A percentile compares a stretch with the other conserved stretches of the same genome.
Conservation (phyloP, 2,797 vertebrate genomes). For the Phrynocephalus guinanensis region DNA sequence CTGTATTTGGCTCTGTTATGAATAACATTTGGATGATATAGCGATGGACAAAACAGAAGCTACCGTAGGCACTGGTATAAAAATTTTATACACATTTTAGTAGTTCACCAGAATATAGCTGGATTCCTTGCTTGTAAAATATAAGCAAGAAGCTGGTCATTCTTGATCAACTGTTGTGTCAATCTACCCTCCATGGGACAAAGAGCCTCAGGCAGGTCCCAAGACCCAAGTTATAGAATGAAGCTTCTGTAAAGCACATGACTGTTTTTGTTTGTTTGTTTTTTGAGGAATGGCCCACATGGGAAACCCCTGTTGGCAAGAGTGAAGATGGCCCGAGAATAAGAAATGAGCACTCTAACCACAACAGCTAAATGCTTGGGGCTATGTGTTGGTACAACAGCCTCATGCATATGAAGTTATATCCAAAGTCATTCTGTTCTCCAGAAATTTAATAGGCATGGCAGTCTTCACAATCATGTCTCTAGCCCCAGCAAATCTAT, state of each 20-base stretch:
- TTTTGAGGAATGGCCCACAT: slow-evolving; percentile 20
- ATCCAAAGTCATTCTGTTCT: neutral
- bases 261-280: slow-evolving; percentile 28
- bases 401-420: slow-evolving; percentile 1
- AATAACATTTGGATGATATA: neutral
- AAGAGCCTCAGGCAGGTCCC: slow-evolving; percentile 5
- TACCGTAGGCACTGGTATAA: neutral
- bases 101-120: neutral
- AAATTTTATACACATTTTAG: neutral
- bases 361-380: slow-evolving; percentile 15
- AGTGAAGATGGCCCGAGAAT: slow-evolving; percentile 13
- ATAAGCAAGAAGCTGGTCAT: slow-evolving; percentile 14
- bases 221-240: slow-evolving; percentile 22
- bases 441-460: neutral
- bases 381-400: slow-evolving; percentile 3
- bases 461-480: neutral
- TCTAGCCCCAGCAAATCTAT: neutral
- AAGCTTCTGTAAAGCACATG: slow-evolving; percentile 26
- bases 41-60: neutral
- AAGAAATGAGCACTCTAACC: neutral
- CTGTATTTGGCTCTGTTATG: neutral
- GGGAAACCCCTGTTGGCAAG: neutral
- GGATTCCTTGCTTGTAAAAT: slow-evolving; percentile 16
- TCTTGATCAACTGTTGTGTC: slow-evolving; percentile 24
- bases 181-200: slow-evolving; percentile 12